A percentile compares a stretch with the other conserved stretches of the same genome.
Evolutionary conservation across 2,888 invertebrate genomes (phyloP).

Genomic region (Chymomyza fuscimana): DNA sequence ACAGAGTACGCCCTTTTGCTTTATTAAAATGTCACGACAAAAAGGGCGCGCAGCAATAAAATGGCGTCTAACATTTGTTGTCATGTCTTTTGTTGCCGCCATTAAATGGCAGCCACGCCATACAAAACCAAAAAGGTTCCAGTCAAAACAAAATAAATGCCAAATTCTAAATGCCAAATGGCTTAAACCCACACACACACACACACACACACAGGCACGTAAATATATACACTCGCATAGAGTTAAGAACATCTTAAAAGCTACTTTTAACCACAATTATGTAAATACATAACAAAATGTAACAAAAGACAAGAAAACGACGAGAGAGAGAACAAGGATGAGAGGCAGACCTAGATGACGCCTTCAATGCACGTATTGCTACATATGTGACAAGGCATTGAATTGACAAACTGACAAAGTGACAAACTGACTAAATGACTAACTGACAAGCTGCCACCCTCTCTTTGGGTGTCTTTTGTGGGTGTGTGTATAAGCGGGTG

Average conservation of each 20-base stretch:
- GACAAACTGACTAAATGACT: slow-evolving; percentile 2
- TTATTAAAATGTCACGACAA: slow-evolving; percentile 71
- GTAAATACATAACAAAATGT: slow-evolving; percentile 69
- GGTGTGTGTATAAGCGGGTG: slow-evolving; percentile 3
- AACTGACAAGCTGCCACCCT: background rate
- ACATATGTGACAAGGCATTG: background rate
- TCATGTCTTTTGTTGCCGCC: slow-evolving; percentile 31
- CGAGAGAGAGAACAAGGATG: background rate
- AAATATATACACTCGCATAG: background rate
- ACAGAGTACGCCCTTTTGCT: slow-evolving; percentile 31
- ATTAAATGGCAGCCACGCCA: slow-evolving; percentile 43
- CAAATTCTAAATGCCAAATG: slow-evolving; percentile 31
- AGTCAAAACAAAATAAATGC: slow-evolving; percentile 27
- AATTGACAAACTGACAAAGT: slow-evolving; percentile 5
- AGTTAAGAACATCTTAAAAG: slow-evolving; percentile 75
- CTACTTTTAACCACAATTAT: slow-evolving; percentile 74
- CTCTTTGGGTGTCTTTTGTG: background rate
- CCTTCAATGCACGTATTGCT: background rate
- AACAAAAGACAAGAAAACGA: slow-evolving; percentile 45
- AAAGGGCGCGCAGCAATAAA: slow-evolving; percentile 54
- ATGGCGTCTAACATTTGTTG: slow-evolving; percentile 60
- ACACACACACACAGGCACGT: background rate
- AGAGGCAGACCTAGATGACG: background rate
- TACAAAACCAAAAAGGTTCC: slow-evolving; percentile 35
- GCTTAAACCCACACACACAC: slow-evolving; percentile 14